phyloP scores from a whole-genome alignment of 1,140 invertebrate genomes.

The Drosophila chauvacae region DNA sequence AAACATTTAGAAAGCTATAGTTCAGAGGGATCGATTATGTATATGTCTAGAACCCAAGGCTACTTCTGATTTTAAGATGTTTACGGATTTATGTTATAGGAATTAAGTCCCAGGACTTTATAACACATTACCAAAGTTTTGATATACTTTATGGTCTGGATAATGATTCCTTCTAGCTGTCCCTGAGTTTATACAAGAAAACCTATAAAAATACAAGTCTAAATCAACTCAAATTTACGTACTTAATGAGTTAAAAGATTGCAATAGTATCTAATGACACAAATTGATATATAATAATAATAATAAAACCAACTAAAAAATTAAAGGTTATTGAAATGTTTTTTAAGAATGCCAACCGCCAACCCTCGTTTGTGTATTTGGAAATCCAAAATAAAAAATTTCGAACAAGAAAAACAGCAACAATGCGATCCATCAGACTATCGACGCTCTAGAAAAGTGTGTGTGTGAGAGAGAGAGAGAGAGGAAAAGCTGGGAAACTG shows the following conservation, averaged over 20 bases:
- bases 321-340: background rate
- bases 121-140: too few species aligned
- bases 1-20: too few species aligned
- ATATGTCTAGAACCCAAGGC: too few species aligned
- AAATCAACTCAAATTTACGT: background rate
- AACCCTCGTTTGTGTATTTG: conserved; percentile 59
- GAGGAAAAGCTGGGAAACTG: background rate
- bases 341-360: background rate
- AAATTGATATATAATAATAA: too few species aligned
- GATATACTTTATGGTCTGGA: too few species aligned
- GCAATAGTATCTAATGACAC: too few species aligned
- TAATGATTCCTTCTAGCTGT: background rate
- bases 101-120: too few species aligned
- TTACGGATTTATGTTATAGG: too few species aligned
- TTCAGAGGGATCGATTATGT: too few species aligned
- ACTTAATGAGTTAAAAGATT: background rate
- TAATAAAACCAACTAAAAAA: background rate
- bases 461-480: background rate
- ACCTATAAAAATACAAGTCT: background rate
- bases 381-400: conserved; percentile 51
- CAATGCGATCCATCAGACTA: conserved; percentile 35
- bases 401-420: conserved; percentile 26
- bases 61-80: too few species aligned
- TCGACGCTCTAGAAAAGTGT: conserved; percentile 1
- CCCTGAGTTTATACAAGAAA: background rate